A percentile compares a stretch with the other conserved stretches of the same genome.
phyloP scores from a whole-genome alignment of 37 sponge, comb jelly and placozoan genomes.

The Spongilla lacustris region DNA sequence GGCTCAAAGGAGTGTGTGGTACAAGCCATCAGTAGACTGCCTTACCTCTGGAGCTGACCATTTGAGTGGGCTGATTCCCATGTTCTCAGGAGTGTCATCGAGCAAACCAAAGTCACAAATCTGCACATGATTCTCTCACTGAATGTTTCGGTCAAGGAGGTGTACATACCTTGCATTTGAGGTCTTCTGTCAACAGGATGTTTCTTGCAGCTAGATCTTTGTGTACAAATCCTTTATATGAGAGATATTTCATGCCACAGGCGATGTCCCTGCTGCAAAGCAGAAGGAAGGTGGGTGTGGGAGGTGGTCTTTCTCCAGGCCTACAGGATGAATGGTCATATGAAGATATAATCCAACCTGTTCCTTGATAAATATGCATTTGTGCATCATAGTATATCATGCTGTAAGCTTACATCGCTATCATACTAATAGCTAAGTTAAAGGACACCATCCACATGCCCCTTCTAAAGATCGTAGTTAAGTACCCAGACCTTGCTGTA shows the following conservation, averaged over 20 bases:
- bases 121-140: background rate
- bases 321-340: background rate
- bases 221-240: constrained; percentile 49
- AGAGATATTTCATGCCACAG: constrained; percentile 47
- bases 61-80: constrained; percentile 31
- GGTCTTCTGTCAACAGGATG: constrained; percentile 11
- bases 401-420: too few species aligned
- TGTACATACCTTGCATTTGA: constrained; percentile 31
- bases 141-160: constrained; percentile 9
- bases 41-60: constrained; percentile 52
- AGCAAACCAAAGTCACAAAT: constrained; percentile 58
- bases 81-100: constrained; percentile 8
- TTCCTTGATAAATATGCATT: too few species aligned
- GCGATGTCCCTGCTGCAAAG: constrained; percentile 49
- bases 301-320: background rate
- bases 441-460: too few species aligned
- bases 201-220: constrained; percentile 65
- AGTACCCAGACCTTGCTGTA: too few species aligned
- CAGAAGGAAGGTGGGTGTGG: constrained; percentile 16
- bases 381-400: too few species aligned
- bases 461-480: too few species aligned
- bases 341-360: too few species aligned
- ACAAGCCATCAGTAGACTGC: background rate
- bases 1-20: background rate
- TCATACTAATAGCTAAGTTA: too few species aligned